Conservation (phyloP, 2,113 vertebrate genomes). For the Tachysurus vachellii region DNA sequence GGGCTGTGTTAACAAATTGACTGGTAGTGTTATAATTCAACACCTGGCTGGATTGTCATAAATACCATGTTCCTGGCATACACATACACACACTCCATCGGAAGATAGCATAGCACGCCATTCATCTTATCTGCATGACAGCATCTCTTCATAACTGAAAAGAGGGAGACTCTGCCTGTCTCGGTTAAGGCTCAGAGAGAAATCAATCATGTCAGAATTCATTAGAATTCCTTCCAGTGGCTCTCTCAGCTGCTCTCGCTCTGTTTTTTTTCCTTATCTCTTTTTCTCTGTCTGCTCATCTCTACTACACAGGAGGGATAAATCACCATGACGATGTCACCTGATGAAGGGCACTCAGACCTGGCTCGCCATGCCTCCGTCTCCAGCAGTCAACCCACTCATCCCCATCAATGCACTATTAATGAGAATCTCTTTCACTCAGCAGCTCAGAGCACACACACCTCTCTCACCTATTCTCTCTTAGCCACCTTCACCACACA, state of each 20-base stretch:
- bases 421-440: conserved; percentile 44
- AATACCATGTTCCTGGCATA: conserved; percentile 13
- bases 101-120: conserved; percentile 31
- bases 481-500: conserved; percentile 5
- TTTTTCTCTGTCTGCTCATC: conserved; percentile 25
- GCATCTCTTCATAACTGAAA: conserved; percentile 40
- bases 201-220: conserved; percentile 48
- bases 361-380: conserved; percentile 28
- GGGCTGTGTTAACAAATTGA: conserved; percentile 1
- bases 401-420: conserved; percentile 49
- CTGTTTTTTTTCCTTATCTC: conserved; percentile 11
- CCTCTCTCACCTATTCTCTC: not conserved
- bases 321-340: conserved; percentile 47
- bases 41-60: conserved; percentile 7
- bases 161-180: conserved; percentile 28
- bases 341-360: conserved; percentile 45
- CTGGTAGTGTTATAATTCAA: conserved; percentile 16
- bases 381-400: conserved; percentile 41
- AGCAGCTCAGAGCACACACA: conserved; percentile 10
- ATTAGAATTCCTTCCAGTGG: conserved; percentile 42
- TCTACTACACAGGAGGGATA: conserved; percentile 43
- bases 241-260: conserved; percentile 40
- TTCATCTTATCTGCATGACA: conserved; percentile 46
- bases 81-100: not conserved
- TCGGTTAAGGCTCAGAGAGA: conserved; percentile 43